phyloP scores from a whole-genome alignment of 1,140 invertebrate species.

The Colletes latitarsis region DNA sequence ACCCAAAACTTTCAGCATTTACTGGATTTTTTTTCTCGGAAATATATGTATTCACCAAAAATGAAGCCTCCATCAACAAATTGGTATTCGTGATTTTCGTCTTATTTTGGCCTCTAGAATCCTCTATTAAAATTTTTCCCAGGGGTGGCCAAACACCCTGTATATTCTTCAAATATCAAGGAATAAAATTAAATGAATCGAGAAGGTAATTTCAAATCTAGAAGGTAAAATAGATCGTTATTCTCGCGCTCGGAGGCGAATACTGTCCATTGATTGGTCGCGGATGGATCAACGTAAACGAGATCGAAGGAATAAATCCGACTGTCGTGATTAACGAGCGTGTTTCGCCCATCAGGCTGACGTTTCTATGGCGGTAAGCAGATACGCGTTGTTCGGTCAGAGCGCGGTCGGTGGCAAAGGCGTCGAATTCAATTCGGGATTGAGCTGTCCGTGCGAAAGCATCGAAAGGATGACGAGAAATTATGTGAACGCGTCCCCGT shows the following conservation, averaged over 20 bases:
- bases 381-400: slow-evolving; percentile 34
- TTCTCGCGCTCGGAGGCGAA: not conserved
- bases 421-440: slow-evolving; percentile 44
- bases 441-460: slow-evolving; percentile 24
- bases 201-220: no score
- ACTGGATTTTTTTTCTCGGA: no score
- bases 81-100: no score
- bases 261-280: not conserved
- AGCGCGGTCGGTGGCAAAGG: slow-evolving; percentile 20
- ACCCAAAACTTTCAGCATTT: no score
- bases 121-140: no score
- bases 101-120: no score
- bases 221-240: not conserved
- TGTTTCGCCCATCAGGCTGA: slow-evolving; percentile 25
- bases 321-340: slow-evolving; percentile 45
- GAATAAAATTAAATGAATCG: no score
- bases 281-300: slow-evolving; percentile 20
- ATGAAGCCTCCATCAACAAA: no score
- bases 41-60: no score
- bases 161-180: no score
- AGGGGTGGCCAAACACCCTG: no score
- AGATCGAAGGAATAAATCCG: slow-evolving; percentile 32
- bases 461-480: slow-evolving; percentile 43
- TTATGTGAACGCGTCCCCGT: slow-evolving; percentile 40
- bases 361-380: slow-evolving; percentile 37